Evolutionary conservation across 2,113 vertebrate genomes (phyloP).

Genomic region (Onychostruthus taczanowskii): DNA sequence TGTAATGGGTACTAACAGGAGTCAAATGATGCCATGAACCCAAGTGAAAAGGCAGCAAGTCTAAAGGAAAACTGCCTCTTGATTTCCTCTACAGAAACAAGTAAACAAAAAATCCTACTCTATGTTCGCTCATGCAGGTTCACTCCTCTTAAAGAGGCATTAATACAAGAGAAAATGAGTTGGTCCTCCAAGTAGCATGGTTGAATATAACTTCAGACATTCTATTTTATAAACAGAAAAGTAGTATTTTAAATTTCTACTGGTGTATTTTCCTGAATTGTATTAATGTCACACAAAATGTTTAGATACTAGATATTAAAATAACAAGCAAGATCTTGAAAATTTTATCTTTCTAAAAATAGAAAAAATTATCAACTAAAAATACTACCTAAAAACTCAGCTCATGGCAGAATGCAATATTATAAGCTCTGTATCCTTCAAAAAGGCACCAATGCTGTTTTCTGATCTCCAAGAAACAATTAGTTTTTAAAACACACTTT

Average conservation of each 20-base stretch:
- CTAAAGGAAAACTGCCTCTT: neutral
- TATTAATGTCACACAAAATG: neutral
- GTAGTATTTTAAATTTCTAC: neutral
- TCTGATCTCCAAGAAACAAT: neutral
- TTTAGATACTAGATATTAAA: neutral
- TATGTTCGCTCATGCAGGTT: neutral
- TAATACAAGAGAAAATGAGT: neutral
- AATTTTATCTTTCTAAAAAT: neutral
- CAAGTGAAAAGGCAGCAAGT: neutral
- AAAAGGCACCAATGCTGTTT: neutral
- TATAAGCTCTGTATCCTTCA: neutral
- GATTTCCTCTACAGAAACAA: neutral
- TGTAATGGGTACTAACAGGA: neutral
- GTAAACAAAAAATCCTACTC: neutral
- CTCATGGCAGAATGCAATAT: neutral
- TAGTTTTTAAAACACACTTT: neutral
- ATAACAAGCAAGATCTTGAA: neutral
- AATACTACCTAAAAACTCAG: neutral
- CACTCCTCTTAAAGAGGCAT: neutral
- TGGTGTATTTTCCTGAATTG: neutral
- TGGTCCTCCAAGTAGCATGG: neutral
- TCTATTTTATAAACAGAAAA: neutral
- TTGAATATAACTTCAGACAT: neutral
- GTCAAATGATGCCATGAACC: neutral
- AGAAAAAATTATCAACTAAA: neutral